These are phyloP conservation scores for Musca domestica DNA, from an alignment of 1,140 invertebrate species.

Conservation along the genomic window DNA sequence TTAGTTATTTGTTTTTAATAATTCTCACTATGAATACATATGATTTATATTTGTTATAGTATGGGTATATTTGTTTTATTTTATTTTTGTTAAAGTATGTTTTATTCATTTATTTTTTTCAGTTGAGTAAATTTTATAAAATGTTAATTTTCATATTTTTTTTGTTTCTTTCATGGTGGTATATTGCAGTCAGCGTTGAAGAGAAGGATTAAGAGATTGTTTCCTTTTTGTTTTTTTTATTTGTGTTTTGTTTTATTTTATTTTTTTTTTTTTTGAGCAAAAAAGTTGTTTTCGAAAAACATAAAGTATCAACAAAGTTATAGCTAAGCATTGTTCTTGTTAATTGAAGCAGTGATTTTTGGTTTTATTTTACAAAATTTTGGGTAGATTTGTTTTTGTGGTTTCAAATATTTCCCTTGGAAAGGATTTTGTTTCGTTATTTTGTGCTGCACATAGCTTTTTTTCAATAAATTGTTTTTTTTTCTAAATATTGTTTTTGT, in stretches of 20 bases:
- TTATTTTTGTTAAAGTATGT: slow-evolving; percentile 9
- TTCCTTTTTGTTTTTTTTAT: background rate
- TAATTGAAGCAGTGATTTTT: background rate
- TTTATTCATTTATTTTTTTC: slow-evolving; percentile 9
- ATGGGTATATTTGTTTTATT: slow-evolving; percentile 7
- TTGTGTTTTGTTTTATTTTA: background rate
- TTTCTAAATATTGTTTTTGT: slow-evolving; percentile 32
- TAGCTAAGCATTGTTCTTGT: background rate
- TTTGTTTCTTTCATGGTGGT: slow-evolving; percentile 39
- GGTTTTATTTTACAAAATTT: background rate
- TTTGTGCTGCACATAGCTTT: too few relatives aligned
- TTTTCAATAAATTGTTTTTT: background rate
- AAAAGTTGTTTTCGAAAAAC: background rate
- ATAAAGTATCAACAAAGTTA: slow-evolving; percentile 18
- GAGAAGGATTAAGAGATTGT: slow-evolving; percentile 10
- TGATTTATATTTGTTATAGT: slow-evolving; percentile 13
- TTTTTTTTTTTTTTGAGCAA: too few relatives aligned
- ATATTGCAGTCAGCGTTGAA: slow-evolving; percentile 52
- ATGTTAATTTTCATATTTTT: slow-evolving; percentile 5
- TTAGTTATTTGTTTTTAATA: slow-evolving; percentile 29
- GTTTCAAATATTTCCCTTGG: background rate
- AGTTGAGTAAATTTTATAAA: background rate
- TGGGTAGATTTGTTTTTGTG: slow-evolving; percentile 35
- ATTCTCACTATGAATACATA: slow-evolving; percentile 15
- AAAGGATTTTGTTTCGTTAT: too few relatives aligned